phyloP scores from a whole-genome alignment of 2,797 vertebrate genomes.

The Ctenosaura bakeri region DNA sequence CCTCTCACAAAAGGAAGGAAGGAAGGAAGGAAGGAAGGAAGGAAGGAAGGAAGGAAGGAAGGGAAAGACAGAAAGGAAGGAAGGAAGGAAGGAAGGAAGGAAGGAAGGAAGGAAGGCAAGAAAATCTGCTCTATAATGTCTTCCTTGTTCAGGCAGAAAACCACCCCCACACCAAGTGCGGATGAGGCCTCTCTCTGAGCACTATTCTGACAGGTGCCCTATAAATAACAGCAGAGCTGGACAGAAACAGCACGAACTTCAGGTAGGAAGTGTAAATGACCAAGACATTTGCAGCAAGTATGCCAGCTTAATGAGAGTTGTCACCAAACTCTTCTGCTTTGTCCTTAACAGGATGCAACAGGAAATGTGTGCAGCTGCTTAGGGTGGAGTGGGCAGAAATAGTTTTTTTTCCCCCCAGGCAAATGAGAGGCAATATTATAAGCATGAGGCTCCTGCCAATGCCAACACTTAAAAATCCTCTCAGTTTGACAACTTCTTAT shows the following conservation, averaged over 20 bases:
- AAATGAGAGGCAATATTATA: conserved; percentile 4
- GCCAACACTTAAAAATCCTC: not conserved
- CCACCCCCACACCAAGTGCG: not conserved
- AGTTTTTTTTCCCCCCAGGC: not conserved
- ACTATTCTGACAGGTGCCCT: conserved; percentile 32
- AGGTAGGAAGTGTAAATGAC: conserved; percentile 24
- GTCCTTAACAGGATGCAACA: conserved; percentile 24
- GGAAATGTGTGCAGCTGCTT: conserved; percentile 31
- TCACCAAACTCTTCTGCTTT: conserved; percentile 26
- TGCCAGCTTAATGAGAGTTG: conserved; percentile 33
- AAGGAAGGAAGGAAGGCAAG: too few relatives aligned
- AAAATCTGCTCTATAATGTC: conserved; percentile 8
- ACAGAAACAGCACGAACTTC: conserved; percentile 28
- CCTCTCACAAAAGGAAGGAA: not conserved
- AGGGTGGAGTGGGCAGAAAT: not conserved
- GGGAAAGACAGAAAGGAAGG: too few relatives aligned
- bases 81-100: too few relatives aligned
- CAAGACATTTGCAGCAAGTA: conserved; percentile 35
- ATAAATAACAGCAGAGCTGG: conserved; percentile 42
- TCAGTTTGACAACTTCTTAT: not conserved
- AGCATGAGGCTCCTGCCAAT: not conserved
- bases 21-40: too few relatives aligned
- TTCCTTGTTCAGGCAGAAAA: not conserved
- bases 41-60: too few relatives aligned
- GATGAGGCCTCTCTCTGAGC: not conserved